Conservation (phyloP, 2,797 vertebrate species). For the Anabas testudineus region DNA sequence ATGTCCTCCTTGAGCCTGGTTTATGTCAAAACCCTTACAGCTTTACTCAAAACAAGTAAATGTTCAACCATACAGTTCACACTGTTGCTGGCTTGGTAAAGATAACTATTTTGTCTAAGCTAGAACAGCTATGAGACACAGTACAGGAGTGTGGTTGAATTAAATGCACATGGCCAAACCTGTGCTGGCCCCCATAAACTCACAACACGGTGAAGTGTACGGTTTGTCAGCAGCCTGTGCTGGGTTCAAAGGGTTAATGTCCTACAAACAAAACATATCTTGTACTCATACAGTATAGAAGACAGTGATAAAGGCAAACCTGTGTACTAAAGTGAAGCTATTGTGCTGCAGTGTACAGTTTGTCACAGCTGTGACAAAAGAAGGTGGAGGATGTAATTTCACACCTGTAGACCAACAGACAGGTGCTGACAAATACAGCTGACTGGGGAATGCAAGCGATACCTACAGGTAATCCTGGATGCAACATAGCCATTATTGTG, state of each 20-base stretch:
- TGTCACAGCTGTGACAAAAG: constrained; percentile 24
- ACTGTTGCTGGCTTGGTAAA: too few relatives aligned
- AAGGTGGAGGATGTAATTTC: constrained; percentile 45
- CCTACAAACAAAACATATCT: not conserved
- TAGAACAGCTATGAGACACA: too few relatives aligned
- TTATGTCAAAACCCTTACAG: too few relatives aligned
- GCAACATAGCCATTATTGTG: not conserved
- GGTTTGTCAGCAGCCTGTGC: not conserved
- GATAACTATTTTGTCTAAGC: too few relatives aligned
- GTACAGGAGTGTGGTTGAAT: too few relatives aligned
- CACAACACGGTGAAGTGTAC: not conserved
- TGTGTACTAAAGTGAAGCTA: constrained; percentile 2
- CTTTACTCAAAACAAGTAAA: too few relatives aligned
- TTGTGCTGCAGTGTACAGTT: not conserved
- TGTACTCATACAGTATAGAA: not conserved
- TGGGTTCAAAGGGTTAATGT: constrained; percentile 1
- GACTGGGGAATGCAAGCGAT: constrained; percentile 4
- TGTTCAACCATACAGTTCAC: too few relatives aligned
- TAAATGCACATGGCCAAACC: too few relatives aligned
- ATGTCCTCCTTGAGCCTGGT: too few relatives aligned
- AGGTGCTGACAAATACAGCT: constrained; percentile 29
- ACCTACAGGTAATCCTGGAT: constrained; percentile 19
- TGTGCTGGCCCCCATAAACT: too few relatives aligned
- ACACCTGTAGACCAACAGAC: constrained; percentile 31
- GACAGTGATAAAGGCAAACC: not conserved